These are phyloP conservation scores for Agrotis ipsilon DNA, from an alignment of 2,888 invertebrate species.

Conservation along the genomic window DNA sequence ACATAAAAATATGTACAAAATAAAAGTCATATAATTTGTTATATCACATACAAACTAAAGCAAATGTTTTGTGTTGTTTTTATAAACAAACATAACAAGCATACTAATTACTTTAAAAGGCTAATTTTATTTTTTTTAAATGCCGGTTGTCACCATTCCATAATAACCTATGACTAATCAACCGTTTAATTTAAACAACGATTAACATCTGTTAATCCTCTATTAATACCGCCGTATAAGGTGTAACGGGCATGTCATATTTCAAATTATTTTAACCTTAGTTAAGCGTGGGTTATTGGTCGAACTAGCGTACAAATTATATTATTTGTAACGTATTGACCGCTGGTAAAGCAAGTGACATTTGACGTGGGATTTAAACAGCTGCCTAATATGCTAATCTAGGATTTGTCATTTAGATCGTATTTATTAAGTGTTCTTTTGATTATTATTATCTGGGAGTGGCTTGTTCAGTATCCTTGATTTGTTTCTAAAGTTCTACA, in stretches of 20 bases:
- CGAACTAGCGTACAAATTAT: conserved; percentile 44
- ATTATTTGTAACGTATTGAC: conserved; percentile 45
- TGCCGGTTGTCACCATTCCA: conserved; percentile 4
- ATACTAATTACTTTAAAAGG: not conserved
- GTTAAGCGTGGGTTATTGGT: conserved; percentile 29
- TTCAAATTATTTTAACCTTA: conserved; percentile 35
- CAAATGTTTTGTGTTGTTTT: too few relatives aligned
- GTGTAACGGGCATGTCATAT: conserved; percentile 11
- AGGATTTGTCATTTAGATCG: conserved; percentile 47
- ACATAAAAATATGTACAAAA: not conserved
- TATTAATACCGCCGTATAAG: not conserved
- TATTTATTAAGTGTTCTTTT: conserved; percentile 30
- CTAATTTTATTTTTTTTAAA: not conserved
- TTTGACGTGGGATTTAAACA: conserved; percentile 35
- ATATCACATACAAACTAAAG: not conserved
- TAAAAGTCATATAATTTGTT: not conserved
- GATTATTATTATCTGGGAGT: conserved; percentile 37
- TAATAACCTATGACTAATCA: conserved; percentile 31
- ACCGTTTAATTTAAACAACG: conserved; percentile 21
- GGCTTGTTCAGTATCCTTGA: conserved; percentile 35
- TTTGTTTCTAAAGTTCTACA: conserved; percentile 23
- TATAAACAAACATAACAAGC: not conserved
- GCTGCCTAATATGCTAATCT: conserved; percentile 58
- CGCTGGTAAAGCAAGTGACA: conserved; percentile 51
- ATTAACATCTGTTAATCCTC: conserved; percentile 19